phyloP scores from a whole-genome alignment of 2,113 vertebrate species.

The Nerophis lumbriciformis region DNA sequence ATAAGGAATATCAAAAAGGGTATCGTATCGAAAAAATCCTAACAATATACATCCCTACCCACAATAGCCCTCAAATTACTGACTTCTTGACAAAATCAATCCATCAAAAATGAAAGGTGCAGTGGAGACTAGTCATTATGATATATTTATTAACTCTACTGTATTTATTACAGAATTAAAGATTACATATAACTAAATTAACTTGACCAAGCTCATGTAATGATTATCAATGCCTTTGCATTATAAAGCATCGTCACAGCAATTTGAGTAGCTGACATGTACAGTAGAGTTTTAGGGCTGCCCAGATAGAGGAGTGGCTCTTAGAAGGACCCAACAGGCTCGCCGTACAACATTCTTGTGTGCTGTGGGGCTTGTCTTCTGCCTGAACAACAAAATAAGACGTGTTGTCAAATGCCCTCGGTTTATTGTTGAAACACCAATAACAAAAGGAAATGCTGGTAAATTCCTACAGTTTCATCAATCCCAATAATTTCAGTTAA shows the following conservation, averaged over 20 bases:
- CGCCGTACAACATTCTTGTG: conserved; percentile 55
- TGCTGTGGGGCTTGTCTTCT: conserved; percentile 30
- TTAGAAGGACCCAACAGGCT: conserved; percentile 43
- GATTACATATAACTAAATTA: conserved; percentile 3
- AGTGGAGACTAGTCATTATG: not conserved
- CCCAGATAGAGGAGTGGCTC: conserved; percentile 44
- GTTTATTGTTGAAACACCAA: conserved; percentile 3
- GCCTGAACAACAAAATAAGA: conserved; percentile 22
- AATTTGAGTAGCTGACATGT: conserved; percentile 2
- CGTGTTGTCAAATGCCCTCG: conserved; percentile 26
- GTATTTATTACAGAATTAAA: no score
- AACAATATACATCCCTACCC: no score
- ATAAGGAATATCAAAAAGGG: no score
- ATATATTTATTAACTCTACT: no score
- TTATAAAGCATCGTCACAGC: not conserved
- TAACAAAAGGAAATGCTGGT: not conserved
- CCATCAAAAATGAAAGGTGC: not conserved
- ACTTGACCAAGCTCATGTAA: conserved; percentile 10
- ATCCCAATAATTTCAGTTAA: no score
- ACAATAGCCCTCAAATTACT: not conserved
- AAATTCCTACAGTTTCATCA: not conserved
- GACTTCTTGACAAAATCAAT: not conserved
- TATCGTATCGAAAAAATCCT: no score
- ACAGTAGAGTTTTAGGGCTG: conserved; percentile 26
- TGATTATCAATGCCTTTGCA: conserved; percentile 21